Evolutionary conservation across 2,797 vertebrate species (phyloP).

Genomic region (Babyrousa celebensis): DNA sequence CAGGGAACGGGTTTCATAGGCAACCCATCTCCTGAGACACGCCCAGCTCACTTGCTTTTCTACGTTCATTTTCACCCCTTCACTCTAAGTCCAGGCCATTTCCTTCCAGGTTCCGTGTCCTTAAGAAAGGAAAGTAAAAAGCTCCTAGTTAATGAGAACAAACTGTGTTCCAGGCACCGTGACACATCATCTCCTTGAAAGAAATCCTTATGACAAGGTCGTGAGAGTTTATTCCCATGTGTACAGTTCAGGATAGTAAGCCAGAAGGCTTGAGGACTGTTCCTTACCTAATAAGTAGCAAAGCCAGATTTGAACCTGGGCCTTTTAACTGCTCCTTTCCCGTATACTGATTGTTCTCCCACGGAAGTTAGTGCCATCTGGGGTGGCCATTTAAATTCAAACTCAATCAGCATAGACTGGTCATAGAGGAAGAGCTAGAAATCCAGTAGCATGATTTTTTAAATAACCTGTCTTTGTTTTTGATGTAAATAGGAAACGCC

Average conservation of each 20-base stretch:
- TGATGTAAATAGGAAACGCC: conserved; percentile 92
- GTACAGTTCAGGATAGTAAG: neutral
- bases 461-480: conserved; percentile 92
- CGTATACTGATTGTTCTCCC: neutral
- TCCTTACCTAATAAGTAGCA: neutral
- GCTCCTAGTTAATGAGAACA: neutral
- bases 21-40: neutral
- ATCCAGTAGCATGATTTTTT: conserved; percentile 93
- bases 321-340: neutral
- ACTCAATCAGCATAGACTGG: conserved; percentile 88
- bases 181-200: neutral
- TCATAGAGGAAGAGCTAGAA: conserved; percentile 91
- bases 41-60: neutral
- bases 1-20: neutral
- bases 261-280: neutral
- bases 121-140: neutral
- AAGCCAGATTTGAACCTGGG: conserved; percentile 23
- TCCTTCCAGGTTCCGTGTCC: neutral
- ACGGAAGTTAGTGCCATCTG: neutral
- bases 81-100: neutral
- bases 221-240: neutral
- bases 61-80: neutral
- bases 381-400: neutral
- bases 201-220: neutral
- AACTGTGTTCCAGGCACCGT: neutral